These are phyloP conservation scores for Nomia melanderi DNA, from an alignment of 1,140 invertebrate species.

Conservation along the genomic window DNA sequence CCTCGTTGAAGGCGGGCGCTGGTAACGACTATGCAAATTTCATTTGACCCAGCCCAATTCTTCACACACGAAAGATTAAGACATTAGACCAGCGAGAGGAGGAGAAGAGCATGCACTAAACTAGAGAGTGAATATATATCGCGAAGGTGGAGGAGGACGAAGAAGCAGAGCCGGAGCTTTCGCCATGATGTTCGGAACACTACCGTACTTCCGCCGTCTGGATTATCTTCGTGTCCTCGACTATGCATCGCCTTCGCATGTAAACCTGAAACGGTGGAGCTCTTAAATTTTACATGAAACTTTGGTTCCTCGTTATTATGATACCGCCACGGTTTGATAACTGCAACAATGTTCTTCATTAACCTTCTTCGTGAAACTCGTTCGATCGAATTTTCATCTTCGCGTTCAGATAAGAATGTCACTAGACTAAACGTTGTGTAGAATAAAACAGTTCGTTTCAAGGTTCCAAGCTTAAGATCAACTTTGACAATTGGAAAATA, in stretches of 20 bases:
- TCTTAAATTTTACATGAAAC: constrained; percentile 52
- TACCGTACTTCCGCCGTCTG: constrained; percentile 46
- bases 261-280: constrained; percentile 51
- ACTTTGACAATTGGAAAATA: too few relatives aligned
- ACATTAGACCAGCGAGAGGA: constrained; percentile 58
- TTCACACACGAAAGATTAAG: constrained; percentile 71
- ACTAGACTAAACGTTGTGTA: too few relatives aligned
- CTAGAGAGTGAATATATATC: constrained; percentile 49
- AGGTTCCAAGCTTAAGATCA: too few relatives aligned
- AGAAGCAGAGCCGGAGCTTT: constrained; percentile 35
- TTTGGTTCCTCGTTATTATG: constrained; percentile 29
- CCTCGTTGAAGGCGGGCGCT: constrained; percentile 57
- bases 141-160: constrained; percentile 13
- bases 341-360: constrained; percentile 16
- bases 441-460: too few relatives aligned
- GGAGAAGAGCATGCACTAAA: constrained; percentile 41
- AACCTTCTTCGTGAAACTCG: not conserved
- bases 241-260: constrained; percentile 52
- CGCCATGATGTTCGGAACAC: constrained; percentile 25
- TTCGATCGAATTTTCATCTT: not conserved
- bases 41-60: constrained; percentile 68
- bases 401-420: too few relatives aligned
- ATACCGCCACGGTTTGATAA: constrained; percentile 4
- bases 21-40: constrained; percentile 74
- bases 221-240: constrained; percentile 53